phyloP scores from a whole-genome alignment of 1,140 invertebrate genomes.

The Mya arenaria region DNA sequence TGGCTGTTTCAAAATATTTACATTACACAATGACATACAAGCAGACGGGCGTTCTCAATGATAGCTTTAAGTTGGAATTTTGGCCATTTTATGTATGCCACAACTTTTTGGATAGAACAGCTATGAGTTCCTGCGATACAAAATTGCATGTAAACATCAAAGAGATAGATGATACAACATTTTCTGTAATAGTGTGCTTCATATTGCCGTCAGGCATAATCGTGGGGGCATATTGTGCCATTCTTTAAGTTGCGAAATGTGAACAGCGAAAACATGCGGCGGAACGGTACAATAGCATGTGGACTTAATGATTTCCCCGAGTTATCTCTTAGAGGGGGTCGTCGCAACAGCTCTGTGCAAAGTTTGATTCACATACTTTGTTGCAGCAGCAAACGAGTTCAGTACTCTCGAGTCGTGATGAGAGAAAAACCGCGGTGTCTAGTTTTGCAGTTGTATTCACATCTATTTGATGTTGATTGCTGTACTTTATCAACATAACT shows the following conservation, averaged over 20 bases:
- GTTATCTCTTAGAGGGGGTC: conserved; percentile 60
- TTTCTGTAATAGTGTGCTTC: conserved; percentile 81
- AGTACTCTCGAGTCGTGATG: conserved; percentile 81
- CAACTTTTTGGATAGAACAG: conserved; percentile 77
- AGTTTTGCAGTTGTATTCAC: conserved; percentile 83
- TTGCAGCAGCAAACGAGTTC: conserved; percentile 66
- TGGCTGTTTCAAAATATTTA: conserved; percentile 84
- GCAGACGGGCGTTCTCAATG: conserved; percentile 86
- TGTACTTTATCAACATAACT: conserved; percentile 82
- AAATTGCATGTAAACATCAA: conserved; percentile 72
- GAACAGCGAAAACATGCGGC: conserved; percentile 87
- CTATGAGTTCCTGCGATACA: conserved; percentile 74
- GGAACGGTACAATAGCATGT: conserved; percentile 83
- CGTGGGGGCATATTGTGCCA: conserved; percentile 87
- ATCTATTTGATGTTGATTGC: conserved; percentile 83
- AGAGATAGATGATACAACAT: conserved; percentile 73
- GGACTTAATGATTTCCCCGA: conserved; percentile 59
- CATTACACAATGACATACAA: conserved; percentile 86
- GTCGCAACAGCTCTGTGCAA: conserved; percentile 74
- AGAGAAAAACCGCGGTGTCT: conserved; percentile 84
- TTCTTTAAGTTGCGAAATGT: conserved; percentile 87
- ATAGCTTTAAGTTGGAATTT: conserved; percentile 86
- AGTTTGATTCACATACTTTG: conserved; percentile 71
- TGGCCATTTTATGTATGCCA: conserved; percentile 72
- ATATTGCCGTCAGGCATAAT: conserved; percentile 86